Conservation (phyloP, 2,888 invertebrate species). For the Lymantria monacha region DNA sequence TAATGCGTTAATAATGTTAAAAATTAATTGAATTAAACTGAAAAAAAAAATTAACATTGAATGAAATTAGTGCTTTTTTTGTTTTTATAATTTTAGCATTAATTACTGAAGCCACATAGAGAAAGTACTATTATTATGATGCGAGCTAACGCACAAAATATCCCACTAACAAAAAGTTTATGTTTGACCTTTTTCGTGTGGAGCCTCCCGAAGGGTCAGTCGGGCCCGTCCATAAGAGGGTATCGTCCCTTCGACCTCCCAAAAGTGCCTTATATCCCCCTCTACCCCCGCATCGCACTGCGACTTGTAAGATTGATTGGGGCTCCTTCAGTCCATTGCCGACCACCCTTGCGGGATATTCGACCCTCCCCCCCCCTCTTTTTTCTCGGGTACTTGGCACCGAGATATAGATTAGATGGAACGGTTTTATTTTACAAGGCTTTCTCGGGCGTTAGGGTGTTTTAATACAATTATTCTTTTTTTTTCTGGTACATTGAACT, state of each 20-base stretch:
- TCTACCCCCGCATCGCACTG: conserved; percentile 51
- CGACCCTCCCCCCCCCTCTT: conserved; percentile 74
- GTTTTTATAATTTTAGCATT: not conserved
- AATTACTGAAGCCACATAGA: conserved; percentile 7
- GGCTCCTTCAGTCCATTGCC: conserved; percentile 82
- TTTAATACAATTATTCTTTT: conserved; percentile 6
- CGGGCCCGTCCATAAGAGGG: conserved; percentile 73
- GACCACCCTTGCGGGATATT: conserved; percentile 74
- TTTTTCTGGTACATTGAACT: conserved; percentile 9
- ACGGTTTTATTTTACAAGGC: conserved; percentile 35
- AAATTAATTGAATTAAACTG: too few relatives aligned
- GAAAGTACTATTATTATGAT: conserved; percentile 33
- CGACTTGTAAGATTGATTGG: conserved; percentile 84
- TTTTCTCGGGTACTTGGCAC: conserved; percentile 67
- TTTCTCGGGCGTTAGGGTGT: conserved; percentile 18
- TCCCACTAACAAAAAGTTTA: conserved; percentile 65
- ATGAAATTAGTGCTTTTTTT: too few relatives aligned
- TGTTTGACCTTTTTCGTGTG: conserved; percentile 64
- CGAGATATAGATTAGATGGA: conserved; percentile 59
- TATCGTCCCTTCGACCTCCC: conserved; percentile 73
- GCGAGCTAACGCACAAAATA: conserved; percentile 39
- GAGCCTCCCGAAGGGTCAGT: conserved; percentile 71
- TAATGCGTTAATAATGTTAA: too few relatives aligned
- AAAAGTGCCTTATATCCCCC: conserved; percentile 49
- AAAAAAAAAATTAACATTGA: too few relatives aligned